Evolutionary conservation across 2,797 vertebrate genomes (phyloP).

Genomic region (Phrynocephalus vlangalii): DNA sequence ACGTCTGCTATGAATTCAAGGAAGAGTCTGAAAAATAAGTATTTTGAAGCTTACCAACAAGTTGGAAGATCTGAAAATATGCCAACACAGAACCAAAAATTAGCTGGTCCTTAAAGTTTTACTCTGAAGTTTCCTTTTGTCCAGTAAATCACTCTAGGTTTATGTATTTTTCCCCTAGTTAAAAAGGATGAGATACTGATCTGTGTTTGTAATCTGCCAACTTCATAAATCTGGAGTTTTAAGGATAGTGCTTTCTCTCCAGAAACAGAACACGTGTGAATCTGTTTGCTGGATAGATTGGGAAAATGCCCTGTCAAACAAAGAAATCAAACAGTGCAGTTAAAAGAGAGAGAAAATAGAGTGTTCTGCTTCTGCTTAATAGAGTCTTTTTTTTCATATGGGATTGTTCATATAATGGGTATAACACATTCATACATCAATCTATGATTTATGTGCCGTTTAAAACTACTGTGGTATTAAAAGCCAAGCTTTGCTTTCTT

Average conservation of each 20-base stretch:
- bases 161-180: neutral
- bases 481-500: neutral
- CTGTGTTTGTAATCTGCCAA: constrained; percentile 2
- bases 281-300: neutral
- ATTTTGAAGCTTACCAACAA: constrained; percentile 20
- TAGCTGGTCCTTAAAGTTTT: neutral
- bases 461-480: neutral
- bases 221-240: neutral
- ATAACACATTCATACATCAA: neutral
- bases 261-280: neutral
- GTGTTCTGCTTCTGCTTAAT: too few relatives aligned
- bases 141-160: neutral
- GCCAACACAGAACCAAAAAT: neutral
- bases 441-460: neutral
- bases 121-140: neutral
- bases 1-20: neutral
- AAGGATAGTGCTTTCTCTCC: neutral
- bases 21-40: constrained; percentile 26
- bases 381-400: too few relatives aligned
- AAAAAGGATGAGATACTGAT: constrained; percentile 17
- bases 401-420: too few relatives aligned
- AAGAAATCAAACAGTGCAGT: neutral
- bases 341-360: neutral
- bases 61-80: constrained; percentile 2
- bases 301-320: neutral